Evolutionary conservation across 2,113 vertebrate genomes (phyloP).

Genomic region (Thermophis baileyi): DNA sequence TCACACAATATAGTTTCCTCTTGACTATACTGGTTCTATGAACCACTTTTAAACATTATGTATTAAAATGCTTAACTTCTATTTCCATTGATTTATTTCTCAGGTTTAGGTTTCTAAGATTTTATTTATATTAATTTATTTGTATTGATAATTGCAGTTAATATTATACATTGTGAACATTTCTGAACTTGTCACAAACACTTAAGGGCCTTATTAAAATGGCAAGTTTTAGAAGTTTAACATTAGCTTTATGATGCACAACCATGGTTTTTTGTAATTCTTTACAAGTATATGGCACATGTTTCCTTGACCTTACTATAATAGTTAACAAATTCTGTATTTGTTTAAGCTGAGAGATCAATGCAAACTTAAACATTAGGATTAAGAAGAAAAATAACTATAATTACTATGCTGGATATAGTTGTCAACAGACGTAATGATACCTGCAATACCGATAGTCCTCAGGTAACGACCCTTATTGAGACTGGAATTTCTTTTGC

Average conservation of each 20-base stretch:
- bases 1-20: conserved; percentile 56
- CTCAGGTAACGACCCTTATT: background rate
- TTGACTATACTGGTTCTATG: conserved; percentile 74
- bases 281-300: background rate
- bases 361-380: background rate
- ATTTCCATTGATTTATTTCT: rapidly evolving
- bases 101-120: background rate
- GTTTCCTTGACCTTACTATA: background rate
- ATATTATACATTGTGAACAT: background rate
- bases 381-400: background rate
- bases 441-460: background rate
- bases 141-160: background rate
- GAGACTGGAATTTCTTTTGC: background rate
- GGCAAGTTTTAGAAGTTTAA: background rate
- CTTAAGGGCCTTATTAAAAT: background rate
- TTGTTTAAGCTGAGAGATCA: background rate
- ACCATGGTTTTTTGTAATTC: background rate
- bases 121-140: background rate
- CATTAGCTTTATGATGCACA: background rate
- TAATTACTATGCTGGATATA: background rate
- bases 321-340: background rate
- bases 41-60: conserved; percentile 61
- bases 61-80: conserved; percentile 69
- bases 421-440: background rate
- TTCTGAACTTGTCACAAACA: background rate